phyloP scores from a whole-genome alignment of 1,140 invertebrate species.

The Plectrocnemia conspersa region DNA sequence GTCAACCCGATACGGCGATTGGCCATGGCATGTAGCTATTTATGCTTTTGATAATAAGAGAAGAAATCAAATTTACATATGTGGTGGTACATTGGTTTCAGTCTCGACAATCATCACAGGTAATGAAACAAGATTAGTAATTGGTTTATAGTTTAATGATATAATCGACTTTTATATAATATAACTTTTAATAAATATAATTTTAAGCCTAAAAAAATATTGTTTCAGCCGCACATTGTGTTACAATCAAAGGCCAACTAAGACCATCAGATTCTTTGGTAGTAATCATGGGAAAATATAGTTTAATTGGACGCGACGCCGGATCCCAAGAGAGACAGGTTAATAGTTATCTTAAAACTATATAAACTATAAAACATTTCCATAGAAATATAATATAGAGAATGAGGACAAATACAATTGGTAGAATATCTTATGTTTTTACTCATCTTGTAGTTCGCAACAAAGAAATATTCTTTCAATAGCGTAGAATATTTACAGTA shows the following conservation, averaged over 20 bases:
- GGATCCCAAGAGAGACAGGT: constrained; percentile 40
- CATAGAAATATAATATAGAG: too few species aligned
- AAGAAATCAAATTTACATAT: constrained; percentile 37
- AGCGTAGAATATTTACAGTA: too few species aligned
- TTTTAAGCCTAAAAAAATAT: background rate
- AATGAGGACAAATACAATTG: too few species aligned
- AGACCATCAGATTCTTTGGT: constrained; percentile 37
- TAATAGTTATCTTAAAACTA: constrained; percentile 7
- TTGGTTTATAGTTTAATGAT: background rate
- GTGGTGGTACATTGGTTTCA: constrained; percentile 41
- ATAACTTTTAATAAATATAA: too few species aligned
- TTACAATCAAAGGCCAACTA: constrained; percentile 35
- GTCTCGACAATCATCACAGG: constrained; percentile 40
- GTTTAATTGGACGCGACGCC: constrained; percentile 39
- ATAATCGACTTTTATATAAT: too few species aligned
- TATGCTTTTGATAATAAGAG: constrained; percentile 62
- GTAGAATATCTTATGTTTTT: too few species aligned
- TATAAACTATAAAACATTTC: too few species aligned
- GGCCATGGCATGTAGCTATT: constrained; percentile 81
- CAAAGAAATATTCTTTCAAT: too few species aligned
- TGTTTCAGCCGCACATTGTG: constrained; percentile 44
- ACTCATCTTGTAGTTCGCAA: too few species aligned
- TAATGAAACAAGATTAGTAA: background rate
- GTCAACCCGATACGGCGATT: constrained; percentile 59
- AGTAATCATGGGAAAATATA: constrained; percentile 42